phyloP scores from a whole-genome alignment of 2,797 vertebrate genomes.

The Clarias laeviceps region DNA sequence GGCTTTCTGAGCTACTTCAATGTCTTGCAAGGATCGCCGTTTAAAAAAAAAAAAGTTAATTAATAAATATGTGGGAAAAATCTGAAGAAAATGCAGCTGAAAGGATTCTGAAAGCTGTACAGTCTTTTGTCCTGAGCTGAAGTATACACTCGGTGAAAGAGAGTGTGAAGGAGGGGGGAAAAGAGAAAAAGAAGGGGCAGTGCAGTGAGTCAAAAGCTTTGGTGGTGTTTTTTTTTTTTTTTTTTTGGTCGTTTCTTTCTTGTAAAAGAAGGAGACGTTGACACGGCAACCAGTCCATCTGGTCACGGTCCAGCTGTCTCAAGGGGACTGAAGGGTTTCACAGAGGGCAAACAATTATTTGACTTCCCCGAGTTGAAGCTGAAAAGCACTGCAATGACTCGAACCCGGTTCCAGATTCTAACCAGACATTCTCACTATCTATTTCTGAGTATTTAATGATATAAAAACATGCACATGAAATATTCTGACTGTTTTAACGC shows the following conservation, averaged over 20 bases:
- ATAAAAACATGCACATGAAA: background rate
- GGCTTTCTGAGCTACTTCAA: background rate
- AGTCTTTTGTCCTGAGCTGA: background rate
- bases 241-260: slow-evolving; percentile 48
- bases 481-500: background rate
- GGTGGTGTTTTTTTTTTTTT: slow-evolving; percentile 51
- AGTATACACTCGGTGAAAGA: slow-evolving; percentile 14
- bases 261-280: slow-evolving; percentile 63
- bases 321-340: slow-evolving; percentile 54
- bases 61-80: background rate
- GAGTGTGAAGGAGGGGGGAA: slow-evolving; percentile 13
- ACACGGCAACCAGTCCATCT: slow-evolving; percentile 71
- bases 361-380: slow-evolving; percentile 57
- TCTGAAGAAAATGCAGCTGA: background rate
- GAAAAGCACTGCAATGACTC: slow-evolving; percentile 31
- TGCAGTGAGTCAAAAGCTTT: slow-evolving; percentile 46
- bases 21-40: background rate
- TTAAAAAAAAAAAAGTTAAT: background rate
- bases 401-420: background rate
- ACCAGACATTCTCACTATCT: too few relatives aligned
- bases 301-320: slow-evolving; percentile 69
- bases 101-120: background rate
- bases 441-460: too few relatives aligned
- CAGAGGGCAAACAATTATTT: slow-evolving; percentile 53
- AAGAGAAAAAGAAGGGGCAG: background rate